A percentile compares a stretch with the other conserved stretches of the same genome.
Conservation (phyloP, 2,888 invertebrate species). For the Callosobruchus maculatus region DNA sequence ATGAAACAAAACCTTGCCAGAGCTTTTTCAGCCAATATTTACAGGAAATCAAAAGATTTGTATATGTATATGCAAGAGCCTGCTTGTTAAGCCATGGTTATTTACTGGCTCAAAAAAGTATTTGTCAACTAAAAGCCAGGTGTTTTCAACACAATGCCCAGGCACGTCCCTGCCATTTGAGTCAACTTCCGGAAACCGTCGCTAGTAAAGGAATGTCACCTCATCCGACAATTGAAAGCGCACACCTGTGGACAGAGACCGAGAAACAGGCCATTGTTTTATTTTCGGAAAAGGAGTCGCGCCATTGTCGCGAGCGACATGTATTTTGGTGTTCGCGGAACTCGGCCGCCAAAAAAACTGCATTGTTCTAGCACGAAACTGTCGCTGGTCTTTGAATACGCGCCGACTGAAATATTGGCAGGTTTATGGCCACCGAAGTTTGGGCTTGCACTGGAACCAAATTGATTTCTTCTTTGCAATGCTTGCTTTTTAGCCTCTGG, state of each 20-base stretch:
- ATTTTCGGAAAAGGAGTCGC: background rate
- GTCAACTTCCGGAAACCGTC: background rate
- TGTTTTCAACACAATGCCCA: background rate
- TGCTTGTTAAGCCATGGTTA: no score
- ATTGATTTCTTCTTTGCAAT: background rate
- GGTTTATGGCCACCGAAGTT: background rate
- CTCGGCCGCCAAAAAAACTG: background rate
- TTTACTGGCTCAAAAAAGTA: no score
- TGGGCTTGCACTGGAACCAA: background rate
- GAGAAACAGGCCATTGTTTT: background rate
- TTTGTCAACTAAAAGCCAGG: background rate
- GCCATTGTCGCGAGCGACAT: background rate
- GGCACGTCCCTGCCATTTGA: background rate
- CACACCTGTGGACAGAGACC: background rate
- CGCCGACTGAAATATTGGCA: background rate
- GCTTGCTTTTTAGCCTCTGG: no score
- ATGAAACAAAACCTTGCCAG: no score
- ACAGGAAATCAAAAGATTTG: no score
- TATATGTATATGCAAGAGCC: no score
- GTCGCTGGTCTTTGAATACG: background rate
- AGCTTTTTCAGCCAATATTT: no score
- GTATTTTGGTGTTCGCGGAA: background rate
- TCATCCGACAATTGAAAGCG: background rate
- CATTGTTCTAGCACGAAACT: background rate
- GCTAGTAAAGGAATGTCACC: background rate